These are phyloP conservation scores for Rostratula benghalensis DNA, from an alignment of 2,113 vertebrate genomes.

Conservation along the genomic window DNA sequence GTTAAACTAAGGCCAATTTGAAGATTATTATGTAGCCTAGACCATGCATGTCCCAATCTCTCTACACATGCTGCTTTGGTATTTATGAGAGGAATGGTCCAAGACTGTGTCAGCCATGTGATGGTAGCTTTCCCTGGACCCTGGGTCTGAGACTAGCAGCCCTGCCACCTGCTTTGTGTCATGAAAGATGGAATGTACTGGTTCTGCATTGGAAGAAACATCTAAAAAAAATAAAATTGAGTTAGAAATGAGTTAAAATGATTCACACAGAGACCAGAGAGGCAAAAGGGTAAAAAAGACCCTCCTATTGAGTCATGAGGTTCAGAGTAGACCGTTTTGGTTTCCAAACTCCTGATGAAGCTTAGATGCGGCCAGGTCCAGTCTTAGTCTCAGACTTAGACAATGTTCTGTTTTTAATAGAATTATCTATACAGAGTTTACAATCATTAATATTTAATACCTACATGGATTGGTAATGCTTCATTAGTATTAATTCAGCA, in stretches of 20 bases:
- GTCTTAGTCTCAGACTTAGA: background rate
- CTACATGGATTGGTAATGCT: background rate
- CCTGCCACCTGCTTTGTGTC: background rate
- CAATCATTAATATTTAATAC: background rate
- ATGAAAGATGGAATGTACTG: background rate
- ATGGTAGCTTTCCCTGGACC: background rate
- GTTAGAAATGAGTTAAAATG: background rate
- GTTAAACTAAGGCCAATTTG: background rate
- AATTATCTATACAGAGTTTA: background rate
- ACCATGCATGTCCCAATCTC: background rate
- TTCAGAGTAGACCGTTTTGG: background rate
- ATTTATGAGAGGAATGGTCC: background rate
- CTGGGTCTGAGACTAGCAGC: accelerated
- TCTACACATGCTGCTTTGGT: background rate
- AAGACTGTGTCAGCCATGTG: background rate
- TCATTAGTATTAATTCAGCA: background rate
- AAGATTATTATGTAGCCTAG: background rate
- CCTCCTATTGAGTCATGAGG: background rate
- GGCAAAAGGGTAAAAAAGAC: background rate
- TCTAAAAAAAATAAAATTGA: background rate
- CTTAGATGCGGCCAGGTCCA: background rate
- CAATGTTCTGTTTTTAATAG: background rate
- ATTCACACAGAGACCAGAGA: background rate
- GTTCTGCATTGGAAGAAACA: background rate
- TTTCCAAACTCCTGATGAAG: background rate